A percentile compares a stretch with the other conserved stretches of the same genome.
Conservation (phyloP, 2,113 vertebrate genomes). For the Pseudopodoces humilis region DNA sequence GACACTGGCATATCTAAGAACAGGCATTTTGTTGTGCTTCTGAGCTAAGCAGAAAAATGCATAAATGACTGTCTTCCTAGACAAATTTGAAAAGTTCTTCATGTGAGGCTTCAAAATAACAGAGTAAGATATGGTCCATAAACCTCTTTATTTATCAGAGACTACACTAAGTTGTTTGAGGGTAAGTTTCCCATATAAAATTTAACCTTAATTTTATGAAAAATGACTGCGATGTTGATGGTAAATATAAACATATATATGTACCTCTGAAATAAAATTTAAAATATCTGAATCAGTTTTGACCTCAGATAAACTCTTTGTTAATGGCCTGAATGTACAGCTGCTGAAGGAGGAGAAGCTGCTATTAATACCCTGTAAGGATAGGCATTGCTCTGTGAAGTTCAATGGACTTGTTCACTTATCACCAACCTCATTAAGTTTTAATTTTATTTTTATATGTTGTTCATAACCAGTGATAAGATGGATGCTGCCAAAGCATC, state of each 20-base stretch:
- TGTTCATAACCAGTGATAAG: constrained; percentile 26
- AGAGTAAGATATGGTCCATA: not conserved
- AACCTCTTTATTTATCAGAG: not conserved
- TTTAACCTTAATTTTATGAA: not conserved
- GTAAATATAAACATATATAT: not conserved
- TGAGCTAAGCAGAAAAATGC: not conserved
- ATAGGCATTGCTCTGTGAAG: not conserved
- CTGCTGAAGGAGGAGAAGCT: not conserved
- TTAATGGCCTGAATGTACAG: not conserved
- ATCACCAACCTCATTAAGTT: constrained; percentile 47
- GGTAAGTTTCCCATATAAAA: not conserved
- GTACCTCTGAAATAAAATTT: not conserved
- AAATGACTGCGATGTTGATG: not conserved
- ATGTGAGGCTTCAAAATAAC: not conserved
- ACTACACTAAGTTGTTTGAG: not conserved
- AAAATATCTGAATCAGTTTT: not conserved
- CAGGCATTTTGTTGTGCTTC: not conserved
- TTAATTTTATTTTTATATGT: constrained; percentile 69
- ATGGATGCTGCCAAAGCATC: constrained; percentile 46
- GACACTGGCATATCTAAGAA: not conserved
- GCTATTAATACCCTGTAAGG: not conserved
- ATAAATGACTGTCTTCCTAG: not conserved
- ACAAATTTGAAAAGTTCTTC: not conserved
- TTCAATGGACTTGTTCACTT: constrained; percentile 33
- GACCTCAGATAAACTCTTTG: not conserved